These are phyloP conservation scores for Mayetiola destructor DNA, from an alignment of 2,888 invertebrate species.

Conservation along the genomic window DNA sequence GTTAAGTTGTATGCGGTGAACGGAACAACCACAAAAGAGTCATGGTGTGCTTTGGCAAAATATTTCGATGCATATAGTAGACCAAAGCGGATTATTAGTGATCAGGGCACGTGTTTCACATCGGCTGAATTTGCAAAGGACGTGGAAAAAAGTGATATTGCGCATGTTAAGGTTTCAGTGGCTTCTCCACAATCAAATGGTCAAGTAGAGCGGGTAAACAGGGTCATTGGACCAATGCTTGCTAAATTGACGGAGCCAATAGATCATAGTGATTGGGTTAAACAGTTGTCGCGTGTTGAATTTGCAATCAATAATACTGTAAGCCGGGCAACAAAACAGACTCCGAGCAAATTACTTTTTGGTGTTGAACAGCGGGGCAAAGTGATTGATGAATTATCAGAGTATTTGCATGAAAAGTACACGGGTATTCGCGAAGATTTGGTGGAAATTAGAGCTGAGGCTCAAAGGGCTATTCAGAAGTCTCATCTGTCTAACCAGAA, in stretches of 20 bases:
- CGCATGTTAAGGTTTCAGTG: not conserved
- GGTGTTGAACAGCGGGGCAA: slow-evolving; percentile 23
- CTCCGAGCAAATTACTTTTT: slow-evolving; percentile 23
- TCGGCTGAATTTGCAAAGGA: not conserved
- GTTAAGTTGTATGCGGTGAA: not conserved
- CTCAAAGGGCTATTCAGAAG: not conserved
- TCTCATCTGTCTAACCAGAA: slow-evolving; percentile 8
- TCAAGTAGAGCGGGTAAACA: not conserved
- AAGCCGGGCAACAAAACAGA: slow-evolving; percentile 22
- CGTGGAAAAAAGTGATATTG: not conserved
- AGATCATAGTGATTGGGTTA: slow-evolving; percentile 15
- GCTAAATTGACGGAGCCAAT: not conserved
- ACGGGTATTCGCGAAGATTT: not conserved
- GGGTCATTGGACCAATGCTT: not conserved
- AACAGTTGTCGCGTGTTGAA: slow-evolving; percentile 19
- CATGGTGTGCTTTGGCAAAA: not conserved
- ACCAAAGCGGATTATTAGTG: not conserved
- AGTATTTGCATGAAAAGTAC: slow-evolving; percentile 16
- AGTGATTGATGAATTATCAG: slow-evolving; percentile 19
- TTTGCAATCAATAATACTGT: slow-evolving; percentile 23
- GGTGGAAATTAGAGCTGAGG: not conserved
- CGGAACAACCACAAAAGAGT: not conserved
- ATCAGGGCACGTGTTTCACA: not conserved
- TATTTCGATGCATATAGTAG: not conserved
- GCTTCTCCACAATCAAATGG: not conserved